A percentile compares a stretch with the other conserved stretches of the same genome.
phyloP scores from a whole-genome alignment of 2,797 vertebrate species.

The Harpagifer antarcticus region DNA sequence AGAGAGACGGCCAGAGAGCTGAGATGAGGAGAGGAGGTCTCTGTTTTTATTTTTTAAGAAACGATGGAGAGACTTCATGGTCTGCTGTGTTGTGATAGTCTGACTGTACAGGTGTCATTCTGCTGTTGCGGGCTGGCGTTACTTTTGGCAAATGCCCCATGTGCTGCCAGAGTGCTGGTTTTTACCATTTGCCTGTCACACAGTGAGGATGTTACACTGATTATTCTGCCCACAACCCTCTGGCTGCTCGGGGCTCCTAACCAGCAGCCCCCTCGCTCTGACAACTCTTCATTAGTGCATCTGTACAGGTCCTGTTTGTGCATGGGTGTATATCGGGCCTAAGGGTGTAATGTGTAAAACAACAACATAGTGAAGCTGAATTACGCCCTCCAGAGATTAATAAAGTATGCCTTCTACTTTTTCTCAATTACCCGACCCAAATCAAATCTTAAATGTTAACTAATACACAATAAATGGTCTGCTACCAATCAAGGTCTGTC shows the following conservation, averaged over 20 bases:
- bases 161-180: slow-evolving; percentile 3
- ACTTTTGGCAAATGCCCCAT: slow-evolving; percentile 39
- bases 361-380: no score
- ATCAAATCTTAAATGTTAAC: background rate
- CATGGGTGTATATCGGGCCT: no score
- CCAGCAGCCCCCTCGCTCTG: no score
- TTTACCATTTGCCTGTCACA: slow-evolving; percentile 31
- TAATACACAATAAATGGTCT: background rate
- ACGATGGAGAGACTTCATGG: background rate
- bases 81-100: slow-evolving; percentile 33
- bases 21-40: slow-evolving; percentile 26
- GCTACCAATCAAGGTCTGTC: no score
- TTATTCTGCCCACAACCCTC: background rate
- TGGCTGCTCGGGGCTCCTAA: no score
- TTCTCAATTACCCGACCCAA: slow-evolving; percentile 1
- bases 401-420: no score
- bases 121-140: slow-evolving; percentile 22
- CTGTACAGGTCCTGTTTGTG: no score
- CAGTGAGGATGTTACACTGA: background rate
- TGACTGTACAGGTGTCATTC: slow-evolving; percentile 46
- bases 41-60: slow-evolving; percentile 13
- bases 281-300: no score
- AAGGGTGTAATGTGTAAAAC: no score
- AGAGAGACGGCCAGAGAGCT: slow-evolving; percentile 40
- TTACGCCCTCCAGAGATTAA: no score